Evolutionary conservation across 2,888 invertebrate species (phyloP).

Genomic region (Frankliniella fusca): DNA sequence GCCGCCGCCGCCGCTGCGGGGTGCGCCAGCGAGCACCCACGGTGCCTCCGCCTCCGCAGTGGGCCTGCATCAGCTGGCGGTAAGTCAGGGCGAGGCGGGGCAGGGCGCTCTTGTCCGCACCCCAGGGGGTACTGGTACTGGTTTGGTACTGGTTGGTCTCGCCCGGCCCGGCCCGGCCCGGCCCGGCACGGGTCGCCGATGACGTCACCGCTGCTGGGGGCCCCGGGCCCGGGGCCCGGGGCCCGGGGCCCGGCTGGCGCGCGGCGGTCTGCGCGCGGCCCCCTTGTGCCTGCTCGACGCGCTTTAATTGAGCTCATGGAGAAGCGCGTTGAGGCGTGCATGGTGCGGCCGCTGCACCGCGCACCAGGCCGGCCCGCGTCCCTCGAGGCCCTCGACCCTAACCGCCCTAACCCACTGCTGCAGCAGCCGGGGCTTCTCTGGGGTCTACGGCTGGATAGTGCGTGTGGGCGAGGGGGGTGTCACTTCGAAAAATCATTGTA

Average conservation of each 20-base stretch:
- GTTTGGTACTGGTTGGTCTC: no score
- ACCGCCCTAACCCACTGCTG: no score
- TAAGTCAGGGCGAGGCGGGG: neutral
- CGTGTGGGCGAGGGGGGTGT: no score
- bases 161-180: neutral
- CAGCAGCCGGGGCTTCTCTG: no score
- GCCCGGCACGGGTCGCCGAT: neutral
- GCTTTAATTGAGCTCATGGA: constrained; percentile 25
- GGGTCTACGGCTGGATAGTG: no score
- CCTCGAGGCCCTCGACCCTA: no score
- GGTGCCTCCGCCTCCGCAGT: neutral
- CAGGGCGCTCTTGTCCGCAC: neutral
- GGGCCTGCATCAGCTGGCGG: neutral
- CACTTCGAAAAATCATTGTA: no score
- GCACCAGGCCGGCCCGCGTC: neutral
- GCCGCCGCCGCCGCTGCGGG: constrained; percentile 16
- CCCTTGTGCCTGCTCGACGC: constrained; percentile 31
- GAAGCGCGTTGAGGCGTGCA: neutral
- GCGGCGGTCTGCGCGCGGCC: constrained; percentile 27
- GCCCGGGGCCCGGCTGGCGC: neutral
- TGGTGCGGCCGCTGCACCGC: neutral
- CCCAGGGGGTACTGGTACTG: neutral
- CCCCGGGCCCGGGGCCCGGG: neutral
- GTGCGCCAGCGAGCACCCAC: neutral
- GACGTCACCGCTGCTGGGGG: neutral